Conservation (phyloP, 2,797 vertebrate species). For the Enteromius argenteus region DNA sequence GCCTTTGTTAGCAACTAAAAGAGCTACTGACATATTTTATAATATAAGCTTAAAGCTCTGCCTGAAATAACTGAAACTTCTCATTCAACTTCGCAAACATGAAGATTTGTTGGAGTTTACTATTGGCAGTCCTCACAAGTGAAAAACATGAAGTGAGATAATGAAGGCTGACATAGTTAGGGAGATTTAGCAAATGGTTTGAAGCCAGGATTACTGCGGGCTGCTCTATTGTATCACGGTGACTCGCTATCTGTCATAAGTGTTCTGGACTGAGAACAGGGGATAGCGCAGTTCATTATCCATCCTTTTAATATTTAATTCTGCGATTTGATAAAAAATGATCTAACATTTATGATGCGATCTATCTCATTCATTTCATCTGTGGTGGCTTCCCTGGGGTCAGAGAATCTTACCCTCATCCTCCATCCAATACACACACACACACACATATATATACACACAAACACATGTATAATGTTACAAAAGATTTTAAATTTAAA, state of each 20-base stretch:
- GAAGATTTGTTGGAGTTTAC: slow-evolving; percentile 23
- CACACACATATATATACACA: not conserved
- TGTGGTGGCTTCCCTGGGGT: slow-evolving; percentile 45
- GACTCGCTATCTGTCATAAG: slow-evolving; percentile 68
- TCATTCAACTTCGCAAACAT: slow-evolving; percentile 34
- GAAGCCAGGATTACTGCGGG: slow-evolving; percentile 15
- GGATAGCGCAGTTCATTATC: slow-evolving; percentile 73
- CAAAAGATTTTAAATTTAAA: no score
- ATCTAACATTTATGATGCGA: slow-evolving; percentile 77
- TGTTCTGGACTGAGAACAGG: slow-evolving; percentile 62
- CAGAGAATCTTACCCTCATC: slow-evolving; percentile 47
- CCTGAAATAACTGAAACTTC: slow-evolving; percentile 34
- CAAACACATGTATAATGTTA: not conserved
- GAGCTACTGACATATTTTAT: slow-evolving; percentile 38
- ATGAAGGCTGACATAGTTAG: slow-evolving; percentile 15
- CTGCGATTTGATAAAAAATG: slow-evolving; percentile 73
- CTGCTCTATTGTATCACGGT: slow-evolving; percentile 46
- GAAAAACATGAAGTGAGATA: slow-evolving; percentile 19
- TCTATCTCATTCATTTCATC: slow-evolving; percentile 67
- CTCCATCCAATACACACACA: not conserved
- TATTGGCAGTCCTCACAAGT: not conserved
- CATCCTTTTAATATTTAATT: slow-evolving; percentile 78
- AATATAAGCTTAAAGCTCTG: slow-evolving; percentile 30
- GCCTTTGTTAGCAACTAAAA: slow-evolving; percentile 46
- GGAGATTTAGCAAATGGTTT: not conserved